Evolutionary conservation across 92 coral and sea anemone species (phyloP).

Genomic region (Paragorgia papillata): DNA sequence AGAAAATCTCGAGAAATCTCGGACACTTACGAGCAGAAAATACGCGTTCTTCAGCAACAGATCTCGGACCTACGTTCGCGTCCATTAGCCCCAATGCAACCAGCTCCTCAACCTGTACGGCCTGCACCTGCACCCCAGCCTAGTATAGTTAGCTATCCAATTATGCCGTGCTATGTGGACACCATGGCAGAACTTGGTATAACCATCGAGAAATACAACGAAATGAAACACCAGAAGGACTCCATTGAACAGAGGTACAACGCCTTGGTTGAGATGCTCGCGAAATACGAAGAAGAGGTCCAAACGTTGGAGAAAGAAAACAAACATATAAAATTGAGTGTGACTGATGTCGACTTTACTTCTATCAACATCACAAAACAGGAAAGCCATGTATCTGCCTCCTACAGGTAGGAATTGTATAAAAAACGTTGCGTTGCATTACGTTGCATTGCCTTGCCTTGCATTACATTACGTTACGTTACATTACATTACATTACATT

Average conservation of each 20-base stretch:
- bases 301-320: conserved; percentile 33
- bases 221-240: conserved; percentile 36
- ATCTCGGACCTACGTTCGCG: conserved; percentile 35
- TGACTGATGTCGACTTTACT: conserved; percentile 22
- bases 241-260: conserved; percentile 37
- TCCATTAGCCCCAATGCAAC: neutral
- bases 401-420: too few species aligned
- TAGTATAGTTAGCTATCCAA: neutral
- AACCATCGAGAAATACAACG: conserved; percentile 29
- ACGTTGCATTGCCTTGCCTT: too few species aligned
- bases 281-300: conserved; percentile 33
- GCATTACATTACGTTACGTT: too few species aligned
- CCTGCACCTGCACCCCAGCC: conserved; percentile 20
- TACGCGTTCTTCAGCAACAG: conserved; percentile 21
- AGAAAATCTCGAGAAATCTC: conserved; percentile 29
- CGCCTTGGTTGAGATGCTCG: conserved; percentile 21
- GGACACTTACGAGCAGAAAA: conserved; percentile 34
- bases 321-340: conserved; percentile 8
- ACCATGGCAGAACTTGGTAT: conserved; percentile 34
- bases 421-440: too few species aligned
- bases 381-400: neutral
- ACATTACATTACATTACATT: too few species aligned
- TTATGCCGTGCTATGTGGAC: conserved; percentile 12
- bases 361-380: conserved; percentile 31
- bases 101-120: neutral